phyloP scores from a whole-genome alignment of 1,140 invertebrate genomes.

The Caerostris darwini region DNA sequence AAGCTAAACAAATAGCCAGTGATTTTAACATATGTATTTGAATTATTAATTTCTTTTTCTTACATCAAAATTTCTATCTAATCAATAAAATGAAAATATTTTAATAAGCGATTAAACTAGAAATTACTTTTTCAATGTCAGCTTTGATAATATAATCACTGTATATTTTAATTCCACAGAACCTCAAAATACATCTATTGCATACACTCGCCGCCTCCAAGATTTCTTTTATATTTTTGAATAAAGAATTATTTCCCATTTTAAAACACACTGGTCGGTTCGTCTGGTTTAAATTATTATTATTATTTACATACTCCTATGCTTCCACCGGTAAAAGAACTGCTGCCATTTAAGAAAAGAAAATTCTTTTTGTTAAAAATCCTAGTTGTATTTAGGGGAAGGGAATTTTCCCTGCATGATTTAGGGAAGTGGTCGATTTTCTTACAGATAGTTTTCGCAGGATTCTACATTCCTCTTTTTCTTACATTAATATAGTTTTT shows the following conservation, averaged over 20 bases:
- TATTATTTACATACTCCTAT: neutral
- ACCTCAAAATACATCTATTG: conserved; percentile 50
- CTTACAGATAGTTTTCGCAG: too few relatives aligned
- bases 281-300: neutral
- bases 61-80: too few relatives aligned
- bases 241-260: conserved; percentile 29
- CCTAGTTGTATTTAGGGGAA: too few relatives aligned
- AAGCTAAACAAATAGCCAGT: too few relatives aligned
- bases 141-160: conserved; percentile 43
- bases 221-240: conserved; percentile 16
- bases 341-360: neutral
- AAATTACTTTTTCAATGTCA: conserved; percentile 38
- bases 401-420: too few relatives aligned
- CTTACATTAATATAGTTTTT: too few relatives aligned
- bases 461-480: too few relatives aligned
- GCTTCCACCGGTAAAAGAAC: neutral
- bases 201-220: conserved; percentile 42
- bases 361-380: neutral
- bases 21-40: too few relatives aligned
- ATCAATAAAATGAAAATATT: neutral
- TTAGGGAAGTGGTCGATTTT: too few relatives aligned
- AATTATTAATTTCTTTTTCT: too few relatives aligned
- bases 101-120: neutral
- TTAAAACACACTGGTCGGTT: neutral
- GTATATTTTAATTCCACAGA: conserved; percentile 52